Base-by-base conservation (phyloP, 2,113 vertebrate species). In the Chinchilla lanigera region DNA sequence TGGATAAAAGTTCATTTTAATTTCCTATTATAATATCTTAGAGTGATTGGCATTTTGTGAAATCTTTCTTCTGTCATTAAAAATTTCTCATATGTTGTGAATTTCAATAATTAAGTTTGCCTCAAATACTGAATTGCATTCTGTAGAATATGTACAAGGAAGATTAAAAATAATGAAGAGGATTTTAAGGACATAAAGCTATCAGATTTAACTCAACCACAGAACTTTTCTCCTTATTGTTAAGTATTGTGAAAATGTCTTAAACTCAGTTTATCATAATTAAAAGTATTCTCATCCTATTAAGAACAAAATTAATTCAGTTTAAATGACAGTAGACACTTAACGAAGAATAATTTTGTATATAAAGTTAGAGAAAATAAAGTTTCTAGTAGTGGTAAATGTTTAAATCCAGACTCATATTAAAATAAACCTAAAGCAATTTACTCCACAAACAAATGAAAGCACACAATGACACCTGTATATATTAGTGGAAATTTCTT, bases 21-120 rank as follows among this genome's bases (percentile, higher is more conserved):
- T 85, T 80, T 89, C 33, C 89, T 41, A 7, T 8, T 56, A 16
- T 82, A 7, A 7, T 80, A 97, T 95, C 26, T 35, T 58, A 24
- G 4, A 44, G 58, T 73, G n/a, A 4, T 33, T 28, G n/a, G 28
- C 35, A 85, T 77, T 80, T 90, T 1, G 47, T 6, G 20, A n/a
- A 88, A 78, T 95, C 60, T 80, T 17, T 14, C 56, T 69, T 73
- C 50, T 89, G n/a, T 14, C 61, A 38, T 87, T 95, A 91, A 69
- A 84, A 95, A 28, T 83, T 95, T 93, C 47, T 89, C 41, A 93
- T 91, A 90, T 26, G 69, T 12, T 33, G 16, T 67, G 24, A 89
- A 69, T 89, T 95, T 94, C 24, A 82, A n/a, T 90, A 90, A 97
- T 95, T 73, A 81, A 95, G 30, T 33, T 97, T 90, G 4, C 67